Evolutionary conservation across 2,888 invertebrate species (phyloP), one percentile per base, ranked within the genome.

Genomic region (Argyra leucocephala): DNA sequence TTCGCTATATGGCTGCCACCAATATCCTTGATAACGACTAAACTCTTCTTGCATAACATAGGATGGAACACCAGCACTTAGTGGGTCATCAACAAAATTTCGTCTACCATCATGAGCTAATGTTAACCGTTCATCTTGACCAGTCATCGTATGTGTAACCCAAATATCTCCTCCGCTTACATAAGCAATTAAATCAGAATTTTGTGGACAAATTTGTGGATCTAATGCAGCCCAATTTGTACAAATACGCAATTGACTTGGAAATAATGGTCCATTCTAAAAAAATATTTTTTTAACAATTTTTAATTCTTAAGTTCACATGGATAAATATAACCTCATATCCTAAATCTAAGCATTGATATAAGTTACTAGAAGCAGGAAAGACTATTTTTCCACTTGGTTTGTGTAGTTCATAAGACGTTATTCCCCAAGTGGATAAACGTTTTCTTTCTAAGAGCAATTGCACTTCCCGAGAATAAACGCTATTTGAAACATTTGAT

Each of bases 21-120:
- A 99, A 79, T 93, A 96, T 0, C 97, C 98, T 66, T 92, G 93
- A 78, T 95, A 98, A 48, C 96, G 83, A 70, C 91, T 91, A 80
- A 99, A 97, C 81, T 99, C 99, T 78, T 99, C 99, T 79, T 98
- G 98, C 77, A 96, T 95, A 0, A 99, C 95, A 80, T 97, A 99
- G 1, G 96, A 95, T 0, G 99, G 96, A n/a, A 94, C 89, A 0
- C 98, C 98, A 0, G 96, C 94, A 73, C 90, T 91, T 0, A 89
- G 79, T 0, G 94, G 93, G 78, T 94, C 93, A 71, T 93, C 91
- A 0, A 87, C 84, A 72, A 93, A 80, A 68, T 83, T 84, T 69
- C 84, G 80, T 9, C 86, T 85, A 4, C 87, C 86, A 76, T 86
- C 87, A 72, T 87, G 87, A 0, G 87, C 86, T 74, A 84, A 86